Base-by-base conservation (phyloP, 1,140 invertebrate species). In the Melitaea cinxia region DNA sequence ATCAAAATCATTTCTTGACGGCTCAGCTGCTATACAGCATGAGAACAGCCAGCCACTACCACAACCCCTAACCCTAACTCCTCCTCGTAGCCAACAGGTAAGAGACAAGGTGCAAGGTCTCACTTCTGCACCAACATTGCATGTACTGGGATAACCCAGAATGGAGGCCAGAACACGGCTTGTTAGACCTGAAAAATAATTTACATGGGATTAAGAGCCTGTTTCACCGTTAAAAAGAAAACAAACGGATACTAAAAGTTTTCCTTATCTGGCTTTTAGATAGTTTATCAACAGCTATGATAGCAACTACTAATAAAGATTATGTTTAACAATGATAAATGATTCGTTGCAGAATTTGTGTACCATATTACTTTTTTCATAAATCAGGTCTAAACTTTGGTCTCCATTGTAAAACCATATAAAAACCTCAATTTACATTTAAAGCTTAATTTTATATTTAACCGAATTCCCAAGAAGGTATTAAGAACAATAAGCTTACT, bases 71-170 rank as follows among this genome's bases (percentile, higher is more conserved):
- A 93, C 89, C 67, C 93, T 91, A 39, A 91, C 91, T 15, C 94
- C 95, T 1, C 95, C 95, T 19, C 93, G 92, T 30, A 95, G 80
- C 94, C 95, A 95, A 76, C 95, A 95, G n/a, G 93, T 92, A 49
- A 95, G 82, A n/a, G 94, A 92, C 55, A 95, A 85, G 0, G 94
- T 94, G 70, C 95, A 95, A 0, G 93, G 88, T 69, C 93, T 90
- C 0, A 92, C 89, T 19, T 91, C 88, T 10, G 91, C 89, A 47
- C 93, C 92, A 42, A 92, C 83, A 37, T 87, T 91, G 76, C 94
- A 95, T 33, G 92, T 92, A 0, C 92, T 78, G 0, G 93, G 94
- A 77, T 94, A 93, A 10, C 93, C 94, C 14, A 94, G 80, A 65
- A 94, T 73, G 0, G 92, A 92, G 7, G 93, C 92, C 26, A 94